Conservation (phyloP, 2,113 vertebrate genomes). For the Elephas maximus region DNA sequence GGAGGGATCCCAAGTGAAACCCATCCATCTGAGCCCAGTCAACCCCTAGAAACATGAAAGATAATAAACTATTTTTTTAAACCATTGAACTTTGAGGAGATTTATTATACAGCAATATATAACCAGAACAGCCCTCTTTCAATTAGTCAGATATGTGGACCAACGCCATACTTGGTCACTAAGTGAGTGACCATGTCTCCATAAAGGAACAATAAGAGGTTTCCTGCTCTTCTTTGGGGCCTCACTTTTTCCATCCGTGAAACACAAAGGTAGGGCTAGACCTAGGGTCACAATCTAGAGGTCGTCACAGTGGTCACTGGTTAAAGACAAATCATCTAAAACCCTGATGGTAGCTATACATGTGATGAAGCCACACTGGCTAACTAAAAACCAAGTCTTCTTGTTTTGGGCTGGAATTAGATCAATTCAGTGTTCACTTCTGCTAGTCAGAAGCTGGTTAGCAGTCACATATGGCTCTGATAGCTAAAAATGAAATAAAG, state of each 20-base stretch:
- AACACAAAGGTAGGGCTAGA: neutral
- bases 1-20: neutral
- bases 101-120: neutral
- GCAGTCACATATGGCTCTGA: slow-evolving; percentile 43
- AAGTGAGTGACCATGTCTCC: neutral
- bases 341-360: neutral
- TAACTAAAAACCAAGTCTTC: slow-evolving; percentile 9
- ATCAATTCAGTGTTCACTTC: slow-evolving; percentile 41
- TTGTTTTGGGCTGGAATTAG: slow-evolving; percentile 15
- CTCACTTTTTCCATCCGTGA: neutral
- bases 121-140: neutral
- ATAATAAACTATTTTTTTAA: slow-evolving; percentile 4
- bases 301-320: neutral
- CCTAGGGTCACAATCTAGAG: neutral
- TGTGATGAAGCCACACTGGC: neutral
- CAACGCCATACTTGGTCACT: neutral
- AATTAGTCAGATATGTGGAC: neutral
- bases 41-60: neutral
- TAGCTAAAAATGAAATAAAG: slow-evolving; percentile 63
- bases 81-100: neutral
- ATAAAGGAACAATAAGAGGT: neutral
- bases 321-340: slow-evolving; percentile 37
- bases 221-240: neutral
- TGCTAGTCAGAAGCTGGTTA: slow-evolving; percentile 55
- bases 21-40: neutral